phyloP scores from a whole-genome alignment of 2,113 vertebrate genomes.

The western clawed frog (Xenopus tropicalis) region DNA sequence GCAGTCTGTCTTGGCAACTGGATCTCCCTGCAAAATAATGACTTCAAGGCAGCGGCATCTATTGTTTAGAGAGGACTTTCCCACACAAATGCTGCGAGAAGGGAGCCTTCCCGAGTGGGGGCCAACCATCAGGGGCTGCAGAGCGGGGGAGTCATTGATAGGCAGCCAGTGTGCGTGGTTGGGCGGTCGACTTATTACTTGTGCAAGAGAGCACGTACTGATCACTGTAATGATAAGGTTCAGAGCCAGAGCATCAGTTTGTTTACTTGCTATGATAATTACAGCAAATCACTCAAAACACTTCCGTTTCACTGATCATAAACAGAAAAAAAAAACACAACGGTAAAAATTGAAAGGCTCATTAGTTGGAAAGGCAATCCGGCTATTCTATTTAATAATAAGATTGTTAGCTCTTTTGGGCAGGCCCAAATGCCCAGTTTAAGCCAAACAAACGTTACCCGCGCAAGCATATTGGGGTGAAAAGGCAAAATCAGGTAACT shows the following conservation, averaged over 20 bases:
- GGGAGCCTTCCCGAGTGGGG: neutral
- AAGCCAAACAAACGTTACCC: no score
- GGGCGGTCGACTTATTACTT: constrained; percentile 17
- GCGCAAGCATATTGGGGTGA: no score
- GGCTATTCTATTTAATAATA: no score
- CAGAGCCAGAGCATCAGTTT: constrained; percentile 14
- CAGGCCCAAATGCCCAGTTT: no score
- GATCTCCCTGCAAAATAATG: neutral
- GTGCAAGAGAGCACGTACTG: neutral
- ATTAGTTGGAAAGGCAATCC: no score
- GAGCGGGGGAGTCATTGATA: constrained; percentile 26
- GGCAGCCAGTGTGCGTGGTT: constrained; percentile 3
- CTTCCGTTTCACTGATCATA: constrained; percentile 11
- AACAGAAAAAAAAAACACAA: neutral
- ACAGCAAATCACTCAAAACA: constrained; percentile 26
- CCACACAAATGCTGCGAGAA: constrained; percentile 12
- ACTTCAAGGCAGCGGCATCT: neutral
- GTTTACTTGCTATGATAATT: constrained; percentile 26
- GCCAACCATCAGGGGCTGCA: constrained; percentile 9
- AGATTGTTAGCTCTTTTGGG: no score
- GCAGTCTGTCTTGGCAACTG: no score
- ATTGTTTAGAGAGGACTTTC: constrained; percentile 2
- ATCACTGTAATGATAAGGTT: constrained; percentile 27
- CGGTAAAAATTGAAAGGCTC: neutral
- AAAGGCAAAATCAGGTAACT: no score